These are phyloP conservation scores for Xiphorhynchus erythropygius DNA, from an alignment of 2,797 vertebrate genomes.

Conservation along the genomic window DNA sequence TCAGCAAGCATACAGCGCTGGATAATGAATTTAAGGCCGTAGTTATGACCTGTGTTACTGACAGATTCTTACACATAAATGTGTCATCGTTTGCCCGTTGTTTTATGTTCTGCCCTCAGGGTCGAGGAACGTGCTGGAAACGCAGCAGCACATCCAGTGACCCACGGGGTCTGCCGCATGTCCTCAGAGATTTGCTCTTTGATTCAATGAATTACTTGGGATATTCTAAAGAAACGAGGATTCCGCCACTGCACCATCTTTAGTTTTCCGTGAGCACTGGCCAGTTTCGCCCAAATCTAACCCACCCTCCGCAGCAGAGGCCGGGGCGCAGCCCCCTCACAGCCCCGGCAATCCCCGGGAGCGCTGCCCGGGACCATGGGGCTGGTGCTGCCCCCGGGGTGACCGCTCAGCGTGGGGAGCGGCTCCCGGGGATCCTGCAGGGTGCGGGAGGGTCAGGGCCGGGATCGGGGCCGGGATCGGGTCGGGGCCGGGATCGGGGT, in stretches of 20 bases:
- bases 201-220: background rate
- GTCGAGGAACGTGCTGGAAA: rapidly evolving
- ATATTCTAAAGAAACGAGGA: background rate
- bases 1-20: background rate
- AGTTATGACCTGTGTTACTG: background rate
- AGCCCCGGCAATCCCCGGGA: too few species aligned
- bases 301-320: too few species aligned
- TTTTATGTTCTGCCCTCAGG: background rate
- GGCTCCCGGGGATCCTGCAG: too few species aligned
- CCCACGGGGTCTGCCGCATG: background rate
- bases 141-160: rapidly evolving
- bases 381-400: too few species aligned
- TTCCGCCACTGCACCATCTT: rapidly evolving
- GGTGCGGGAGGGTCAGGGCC: too few species aligned
- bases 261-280: background rate
- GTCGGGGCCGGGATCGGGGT: too few species aligned
- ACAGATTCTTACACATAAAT: background rate
- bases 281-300: background rate
- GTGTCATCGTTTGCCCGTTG: rapidly evolving
- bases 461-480: too few species aligned
- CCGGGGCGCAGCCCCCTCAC: too few species aligned
- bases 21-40: background rate
- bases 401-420: too few species aligned
- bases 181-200: background rate
- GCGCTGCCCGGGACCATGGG: too few species aligned